Conservation (phyloP, 2,888 invertebrate genomes). For the Mycalesis mineus region DNA sequence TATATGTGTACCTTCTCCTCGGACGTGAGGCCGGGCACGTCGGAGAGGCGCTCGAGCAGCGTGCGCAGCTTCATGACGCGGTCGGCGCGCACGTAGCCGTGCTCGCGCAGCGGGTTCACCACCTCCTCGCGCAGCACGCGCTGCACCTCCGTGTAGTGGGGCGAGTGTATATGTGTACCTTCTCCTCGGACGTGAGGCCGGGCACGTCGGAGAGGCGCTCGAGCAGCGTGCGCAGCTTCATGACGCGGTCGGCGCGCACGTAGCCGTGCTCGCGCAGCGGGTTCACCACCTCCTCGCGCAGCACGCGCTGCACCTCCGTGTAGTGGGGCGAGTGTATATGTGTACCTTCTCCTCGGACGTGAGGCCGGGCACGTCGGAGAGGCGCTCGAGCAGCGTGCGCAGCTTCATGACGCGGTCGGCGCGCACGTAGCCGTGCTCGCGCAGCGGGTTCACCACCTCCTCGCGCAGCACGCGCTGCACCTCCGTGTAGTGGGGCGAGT, state of each 20-base stretch:
- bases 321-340: constrained; percentile 79
- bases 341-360: constrained; percentile 94
- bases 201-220: constrained; percentile 93
- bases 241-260: too few species aligned
- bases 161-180: constrained; percentile 50
- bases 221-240: too few species aligned
- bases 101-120: constrained; percentile 95
- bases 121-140: constrained; percentile 95
- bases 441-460: constrained; percentile 83
- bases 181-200: constrained; percentile 89
- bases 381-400: constrained; percentile 89
- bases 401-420: constrained; percentile 98
- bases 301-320: too few species aligned
- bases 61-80: too few species aligned
- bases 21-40: constrained; percentile 92
- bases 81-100: too few species aligned
- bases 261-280: too few species aligned
- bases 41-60: constrained; percentile 93
- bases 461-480: too few species aligned
- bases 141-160: constrained; percentile 84
- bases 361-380: constrained; percentile 93
- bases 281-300: too few species aligned
- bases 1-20: constrained; percentile 96
- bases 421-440: constrained; percentile 92
- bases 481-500: too few species aligned